Evolutionary conservation across 1,140 invertebrate genomes (phyloP), one percentile per base, ranked within the genome.

Genomic region (Melitaea cinxia): DNA sequence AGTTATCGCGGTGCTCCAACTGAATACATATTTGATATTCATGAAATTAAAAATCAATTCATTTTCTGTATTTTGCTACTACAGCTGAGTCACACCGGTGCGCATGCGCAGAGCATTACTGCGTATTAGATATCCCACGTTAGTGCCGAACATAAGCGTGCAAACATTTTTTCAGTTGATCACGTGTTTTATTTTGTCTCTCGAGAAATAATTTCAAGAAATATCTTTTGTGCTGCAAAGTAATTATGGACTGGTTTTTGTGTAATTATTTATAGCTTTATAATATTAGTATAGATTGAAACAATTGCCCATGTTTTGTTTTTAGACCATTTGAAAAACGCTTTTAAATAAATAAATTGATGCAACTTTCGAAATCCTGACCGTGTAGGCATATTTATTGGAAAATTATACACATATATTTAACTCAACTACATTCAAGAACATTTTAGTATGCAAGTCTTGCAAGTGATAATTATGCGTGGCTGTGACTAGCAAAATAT

Each of bases 111-210:
- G 45, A 47, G 19, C 19, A 37, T 47, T 47, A 47, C 45, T 23
- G 45, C 45, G 17, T 23, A 47, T 10, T 47, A 23, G 45, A 4
- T 47, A 5, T 47, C 45, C 45, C 45, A 17, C 5, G 6, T 47
- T 47, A 23, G 45, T 47, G 45, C 6, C 17, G 5, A 47, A 2
- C 7, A 23, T 47, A 19, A 47, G 14, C 17, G 45, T 47, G 3
- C 15, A 19, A 47, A 47, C 1, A 2, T 47, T 47, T 47, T 47
- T 23, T 47, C 45, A 47, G 45, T 19, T 21, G 1, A 47, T 17
- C 19, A 47, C 45, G 45, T 47, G 15, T 47, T 47, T 47, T 47
- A 47, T 47, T 47, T 47, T 47, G 14, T 47, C 45, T 30, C 28
- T 39, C 5, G 39, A 42, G 39, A 10, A 42, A 42, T 42, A 7